Evolutionary conservation across 2,888 invertebrate genomes (phyloP).

Genomic region (Ophraella communa): DNA sequence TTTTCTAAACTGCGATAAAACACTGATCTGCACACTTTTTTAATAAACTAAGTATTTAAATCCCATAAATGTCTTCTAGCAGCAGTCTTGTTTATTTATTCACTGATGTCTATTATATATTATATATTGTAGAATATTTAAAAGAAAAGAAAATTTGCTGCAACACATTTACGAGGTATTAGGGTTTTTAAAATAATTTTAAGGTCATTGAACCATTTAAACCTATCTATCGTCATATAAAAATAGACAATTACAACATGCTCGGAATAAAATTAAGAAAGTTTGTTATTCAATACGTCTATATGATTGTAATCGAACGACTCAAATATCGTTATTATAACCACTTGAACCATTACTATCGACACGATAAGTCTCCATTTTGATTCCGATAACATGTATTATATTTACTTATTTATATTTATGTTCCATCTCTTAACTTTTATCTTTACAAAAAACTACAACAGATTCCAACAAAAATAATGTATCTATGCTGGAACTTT

Average conservation of each 20-base stretch:
- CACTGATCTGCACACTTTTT: background rate
- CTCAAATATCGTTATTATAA: too few species aligned
- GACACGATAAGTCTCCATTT: too few species aligned
- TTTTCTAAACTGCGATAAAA: too few species aligned
- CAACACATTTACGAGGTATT: conserved; percentile 9
- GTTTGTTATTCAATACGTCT: background rate
- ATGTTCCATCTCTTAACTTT: too few species aligned
- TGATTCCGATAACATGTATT: too few species aligned
- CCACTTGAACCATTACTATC: too few species aligned
- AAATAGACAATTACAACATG: background rate
- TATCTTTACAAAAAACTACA: too few species aligned
- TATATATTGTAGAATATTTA: too few species aligned
- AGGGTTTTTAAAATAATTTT: background rate
- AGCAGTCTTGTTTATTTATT: background rate
- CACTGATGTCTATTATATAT: background rate
- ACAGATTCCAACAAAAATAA: too few species aligned
- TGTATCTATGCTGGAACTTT: too few species aligned
- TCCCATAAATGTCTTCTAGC: background rate
- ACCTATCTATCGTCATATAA: background rate
- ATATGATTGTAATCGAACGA: background rate
- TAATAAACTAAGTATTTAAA: background rate
- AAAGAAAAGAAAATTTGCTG: conserved; percentile 2
- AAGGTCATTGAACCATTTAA: conserved; percentile 1
- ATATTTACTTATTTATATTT: too few species aligned
- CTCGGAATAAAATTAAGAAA: background rate